Conservation (phyloP, 1,140 invertebrate genomes). For the Adelges cooleyi region DNA sequence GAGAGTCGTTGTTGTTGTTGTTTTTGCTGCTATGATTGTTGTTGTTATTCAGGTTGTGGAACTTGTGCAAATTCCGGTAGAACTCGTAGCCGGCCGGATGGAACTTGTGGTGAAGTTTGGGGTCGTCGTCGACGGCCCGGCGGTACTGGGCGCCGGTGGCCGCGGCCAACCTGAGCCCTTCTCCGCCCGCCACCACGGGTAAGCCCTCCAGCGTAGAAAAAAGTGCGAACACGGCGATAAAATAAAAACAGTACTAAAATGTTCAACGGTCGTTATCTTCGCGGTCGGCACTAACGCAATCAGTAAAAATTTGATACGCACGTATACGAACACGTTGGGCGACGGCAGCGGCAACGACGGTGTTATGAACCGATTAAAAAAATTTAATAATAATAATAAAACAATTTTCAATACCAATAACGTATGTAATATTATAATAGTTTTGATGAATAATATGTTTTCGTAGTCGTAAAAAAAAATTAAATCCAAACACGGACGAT, state of each 20-base stretch:
- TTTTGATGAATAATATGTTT: too few relatives aligned
- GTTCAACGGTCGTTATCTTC: too few relatives aligned
- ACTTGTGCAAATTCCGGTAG: constrained; percentile 17
- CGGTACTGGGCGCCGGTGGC: constrained; percentile 20
- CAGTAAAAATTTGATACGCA: too few relatives aligned
- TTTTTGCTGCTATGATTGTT: constrained; percentile 11
- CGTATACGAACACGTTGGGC: too few relatives aligned
- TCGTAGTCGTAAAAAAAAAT: neutral
- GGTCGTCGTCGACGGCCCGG: constrained; percentile 5
- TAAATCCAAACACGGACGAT: constrained; percentile 12
- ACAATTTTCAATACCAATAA: too few relatives aligned
- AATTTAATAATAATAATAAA: too few relatives aligned
- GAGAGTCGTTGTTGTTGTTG: constrained; percentile 20
- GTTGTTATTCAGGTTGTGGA: constrained; percentile 11
- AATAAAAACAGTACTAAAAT: too few relatives aligned
- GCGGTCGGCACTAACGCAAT: too few relatives aligned
- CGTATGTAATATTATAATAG: too few relatives aligned
- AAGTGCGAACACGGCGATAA: too few relatives aligned
- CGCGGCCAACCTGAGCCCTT: constrained; percentile 19
- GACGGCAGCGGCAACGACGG: too few relatives aligned
- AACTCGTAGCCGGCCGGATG: constrained; percentile 15
- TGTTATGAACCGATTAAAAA: too few relatives aligned
- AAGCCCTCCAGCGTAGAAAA: constrained; percentile 18
- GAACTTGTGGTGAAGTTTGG: constrained; percentile 2
- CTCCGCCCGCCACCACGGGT: constrained; percentile 15